Base-by-base conservation (phyloP, 2,888 invertebrate genomes). In the Cerastoderma edule region DNA sequence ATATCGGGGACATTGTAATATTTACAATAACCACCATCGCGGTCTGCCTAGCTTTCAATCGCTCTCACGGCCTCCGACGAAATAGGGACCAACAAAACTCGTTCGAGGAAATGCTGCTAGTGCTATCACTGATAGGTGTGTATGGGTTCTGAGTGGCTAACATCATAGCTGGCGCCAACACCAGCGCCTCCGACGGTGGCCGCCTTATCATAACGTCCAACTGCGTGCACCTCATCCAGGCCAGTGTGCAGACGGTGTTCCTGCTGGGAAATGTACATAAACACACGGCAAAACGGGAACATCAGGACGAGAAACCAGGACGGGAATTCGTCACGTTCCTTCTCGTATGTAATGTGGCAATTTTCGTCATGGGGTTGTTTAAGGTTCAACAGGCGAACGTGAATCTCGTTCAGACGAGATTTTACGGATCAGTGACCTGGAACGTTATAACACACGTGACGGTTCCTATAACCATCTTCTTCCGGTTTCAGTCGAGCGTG, bases 281-380 rank as follows among this genome's bases (percentile, higher is more conserved):
- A 65, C 95, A 96, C 39, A 97, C 98, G 27, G 96, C 97, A 91
- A 94, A 97, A 71, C 97, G 97, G 0, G 97, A 97, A 91, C 98
- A 98, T 92, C 97, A 97, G 92, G 95, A 96, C 87, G 96, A 96
- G 93, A 98, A 98, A 94, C 98, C 98, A 0, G 98, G 98, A 0
- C 95, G 98, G 75, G 98, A 98, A 93, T 96, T 98, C 77, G 97
- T 99, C 82, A 98, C 98, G 78, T 98, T 98, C 94, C 94, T 98
- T 78, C 95, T 98, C 78, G 97, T 98, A 92, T 97, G 97, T 94
- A 98, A 98, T 93, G 96, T 98, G 87, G 97, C 98, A 88, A 96
- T 98, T 96, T 98, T 98, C 96, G 96, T 97, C 84, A 97, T 98
- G 90, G 97, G 97, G 93, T 98, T 98, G 50, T 97, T 98, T 91